These are phyloP conservation scores for Cyrtodaria siliqua DNA, from an alignment of 2,888 invertebrate species.

Conservation along the genomic window DNA sequence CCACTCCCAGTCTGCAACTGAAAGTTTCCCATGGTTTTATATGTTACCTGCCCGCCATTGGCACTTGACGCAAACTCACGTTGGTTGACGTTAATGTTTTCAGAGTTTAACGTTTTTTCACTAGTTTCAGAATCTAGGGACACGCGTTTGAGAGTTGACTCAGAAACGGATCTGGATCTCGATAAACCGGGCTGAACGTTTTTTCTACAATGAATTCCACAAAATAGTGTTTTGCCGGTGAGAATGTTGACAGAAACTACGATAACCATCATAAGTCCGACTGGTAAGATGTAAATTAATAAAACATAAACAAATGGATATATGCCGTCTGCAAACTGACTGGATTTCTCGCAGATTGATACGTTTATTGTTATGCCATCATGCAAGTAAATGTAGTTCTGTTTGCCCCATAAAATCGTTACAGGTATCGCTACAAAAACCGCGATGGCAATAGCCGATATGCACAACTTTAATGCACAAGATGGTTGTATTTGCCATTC, in stretches of 20 bases:
- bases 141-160: no score
- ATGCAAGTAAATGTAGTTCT: background rate
- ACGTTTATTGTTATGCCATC: background rate
- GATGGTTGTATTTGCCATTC: slow-evolving; percentile 50
- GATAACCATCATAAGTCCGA: background rate
- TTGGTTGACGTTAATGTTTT: no score
- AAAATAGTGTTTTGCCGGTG: background rate
- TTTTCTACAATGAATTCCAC: background rate
- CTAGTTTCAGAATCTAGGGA: no score
- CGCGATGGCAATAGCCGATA: slow-evolving; percentile 11
- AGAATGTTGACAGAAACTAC: background rate
- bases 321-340: background rate
- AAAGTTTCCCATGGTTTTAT: no score
- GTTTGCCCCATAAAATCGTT: slow-evolving; percentile 50
- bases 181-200: no score
- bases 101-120: no score
- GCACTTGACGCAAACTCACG: no score
- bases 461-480: slow-evolving; percentile 33
- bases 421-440: slow-evolving; percentile 35
- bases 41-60: no score
- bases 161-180: no score
- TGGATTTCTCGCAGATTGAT: background rate
- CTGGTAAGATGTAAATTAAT: background rate
- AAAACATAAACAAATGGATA: background rate
- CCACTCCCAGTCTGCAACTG: no score